Base-by-base conservation (phyloP, 2,888 invertebrate species). In the Hipparchia semele region DNA sequence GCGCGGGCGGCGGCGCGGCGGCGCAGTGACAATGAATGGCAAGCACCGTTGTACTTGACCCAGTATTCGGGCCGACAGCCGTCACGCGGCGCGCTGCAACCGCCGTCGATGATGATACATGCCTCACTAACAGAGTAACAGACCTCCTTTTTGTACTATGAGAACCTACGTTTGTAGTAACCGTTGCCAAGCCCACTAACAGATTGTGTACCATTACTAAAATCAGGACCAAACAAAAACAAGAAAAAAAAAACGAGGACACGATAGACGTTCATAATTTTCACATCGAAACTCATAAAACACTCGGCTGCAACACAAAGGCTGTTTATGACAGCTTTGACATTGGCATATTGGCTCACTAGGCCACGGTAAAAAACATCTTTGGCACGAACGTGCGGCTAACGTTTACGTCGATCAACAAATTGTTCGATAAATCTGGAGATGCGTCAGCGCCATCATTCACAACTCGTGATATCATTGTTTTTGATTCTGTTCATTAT, bases 21-120 rank as follows among this genome's bases (percentile, higher is more conserved):
- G 75, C 77, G 81, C 78, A 86, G 83, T 90, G 93, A 91, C 94
- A 92, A 92, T 92, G 93, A 92, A 92, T 91, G 91, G 91, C 92
- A 90, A 92, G 90, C 93, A 90, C 88, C 91, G 91, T 88, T 92
- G 93, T 92, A 91, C 94, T 94, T 94, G 94, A 93, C 94, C 94
- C 85, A 93, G 91, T 90, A 91, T 89, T 85, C 83, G 33, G 53
- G 65, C 51, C 65, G 23, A 2, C 33, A 60, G 82, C 84, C 90
- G 92, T 86, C 89, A 87, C 87, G 86, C 82, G 85, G 86, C 83
- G 84, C 83, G 87, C 79, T 76, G 78, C 80, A 78, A 75, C 79
- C 79, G 70, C 68, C 77, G 74, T 70, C 74, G 73, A 60, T 68
- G 72, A 75, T 69, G 72, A 77, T 75, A 74, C 75, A 73, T 60